phyloP scores from a whole-genome alignment of 2,113 vertebrate species.

The Orcinus orca region DNA sequence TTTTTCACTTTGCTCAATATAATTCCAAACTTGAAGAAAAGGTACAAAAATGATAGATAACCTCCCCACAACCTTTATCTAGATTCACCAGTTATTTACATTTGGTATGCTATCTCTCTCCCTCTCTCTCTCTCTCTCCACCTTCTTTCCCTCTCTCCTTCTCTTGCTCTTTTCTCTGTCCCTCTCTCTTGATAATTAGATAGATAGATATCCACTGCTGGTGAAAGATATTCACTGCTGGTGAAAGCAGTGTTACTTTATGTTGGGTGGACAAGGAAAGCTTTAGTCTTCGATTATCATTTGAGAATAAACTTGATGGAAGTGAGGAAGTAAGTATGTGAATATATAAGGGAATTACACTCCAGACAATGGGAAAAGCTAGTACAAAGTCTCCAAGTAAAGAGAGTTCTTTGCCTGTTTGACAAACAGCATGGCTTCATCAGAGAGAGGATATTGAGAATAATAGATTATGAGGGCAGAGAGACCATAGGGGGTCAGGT shows the following conservation, averaged over 20 bases:
- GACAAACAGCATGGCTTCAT: not conserved
- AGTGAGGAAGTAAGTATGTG: not conserved
- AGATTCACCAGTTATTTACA: not conserved
- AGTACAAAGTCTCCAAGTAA: not conserved
- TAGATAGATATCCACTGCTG: not conserved
- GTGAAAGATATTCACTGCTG: too few relatives aligned
- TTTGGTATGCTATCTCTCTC: not conserved
- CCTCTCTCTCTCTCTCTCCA: not conserved
- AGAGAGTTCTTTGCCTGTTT: not conserved
- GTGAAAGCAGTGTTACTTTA: not conserved
- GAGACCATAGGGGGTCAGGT: not conserved
- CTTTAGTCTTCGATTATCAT: not conserved
- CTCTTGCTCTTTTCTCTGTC: not conserved
- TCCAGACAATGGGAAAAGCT: not conserved
- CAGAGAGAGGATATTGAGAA: not conserved
- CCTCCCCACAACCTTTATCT: not conserved
- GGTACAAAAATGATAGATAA: not conserved
- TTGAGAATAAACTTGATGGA: not conserved
- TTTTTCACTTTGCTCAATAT: slow-evolving; percentile 1
- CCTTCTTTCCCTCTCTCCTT: not conserved
- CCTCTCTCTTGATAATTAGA: not conserved
- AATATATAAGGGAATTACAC: not conserved
- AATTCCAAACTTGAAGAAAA: not conserved
- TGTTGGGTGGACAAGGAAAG: not conserved
- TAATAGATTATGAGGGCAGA: not conserved